These are phyloP conservation scores for Sebastes taczanowskii DNA, from an alignment of 2,797 vertebrate species.

Conservation along the genomic window DNA sequence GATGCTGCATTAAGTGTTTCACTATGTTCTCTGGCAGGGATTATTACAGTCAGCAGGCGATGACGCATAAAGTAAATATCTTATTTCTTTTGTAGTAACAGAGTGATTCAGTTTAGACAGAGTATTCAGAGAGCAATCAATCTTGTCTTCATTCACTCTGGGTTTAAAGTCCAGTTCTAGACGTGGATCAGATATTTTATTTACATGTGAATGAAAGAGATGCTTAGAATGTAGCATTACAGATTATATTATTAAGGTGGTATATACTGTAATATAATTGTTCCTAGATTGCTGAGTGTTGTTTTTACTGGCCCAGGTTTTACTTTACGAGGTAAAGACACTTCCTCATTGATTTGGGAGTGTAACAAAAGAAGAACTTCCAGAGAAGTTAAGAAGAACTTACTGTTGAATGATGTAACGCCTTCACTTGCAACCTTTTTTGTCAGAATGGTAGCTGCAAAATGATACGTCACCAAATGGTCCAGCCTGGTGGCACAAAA, in stretches of 20 bases:
- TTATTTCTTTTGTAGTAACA: constrained; percentile 31
- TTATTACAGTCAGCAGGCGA: constrained; percentile 15
- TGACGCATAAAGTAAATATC: constrained; percentile 50
- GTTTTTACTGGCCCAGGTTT: neutral
- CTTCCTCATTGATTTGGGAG: neutral
- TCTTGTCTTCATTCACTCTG: neutral
- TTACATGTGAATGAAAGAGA: neutral
- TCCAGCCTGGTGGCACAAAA: neutral
- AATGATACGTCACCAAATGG: neutral
- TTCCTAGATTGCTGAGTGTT: neutral
- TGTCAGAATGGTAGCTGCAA: neutral
- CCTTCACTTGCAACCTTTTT: neutral
- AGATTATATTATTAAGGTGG: neutral
- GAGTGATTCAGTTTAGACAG: constrained; percentile 17
- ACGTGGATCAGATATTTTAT: neutral
- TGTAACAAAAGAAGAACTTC: neutral
- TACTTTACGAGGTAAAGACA: neutral
- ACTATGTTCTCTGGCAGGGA: constrained; percentile 14
- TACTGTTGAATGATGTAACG: neutral
- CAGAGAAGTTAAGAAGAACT: neutral
- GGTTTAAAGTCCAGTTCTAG: neutral
- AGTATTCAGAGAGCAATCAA: neutral
- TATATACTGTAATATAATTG: neutral
- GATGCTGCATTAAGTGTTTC: constrained; percentile 18
- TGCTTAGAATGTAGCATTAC: neutral